Evolutionary conservation across 1,140 invertebrate genomes (phyloP), one percentile per base, ranked within the genome.

Genomic region (Daktulosphaira vitifoliae): DNA sequence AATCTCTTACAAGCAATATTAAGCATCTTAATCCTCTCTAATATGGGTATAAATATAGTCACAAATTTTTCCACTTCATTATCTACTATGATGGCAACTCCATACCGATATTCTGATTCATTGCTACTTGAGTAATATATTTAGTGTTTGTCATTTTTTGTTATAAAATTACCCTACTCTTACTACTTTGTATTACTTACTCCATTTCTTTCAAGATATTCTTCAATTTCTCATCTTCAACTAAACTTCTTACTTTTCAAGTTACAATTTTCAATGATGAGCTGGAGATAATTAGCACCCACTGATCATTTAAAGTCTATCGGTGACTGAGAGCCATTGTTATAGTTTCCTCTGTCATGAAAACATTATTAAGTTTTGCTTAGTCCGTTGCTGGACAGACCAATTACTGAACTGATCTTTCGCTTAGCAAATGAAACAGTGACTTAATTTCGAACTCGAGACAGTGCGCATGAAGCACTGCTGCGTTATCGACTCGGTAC

Each of bases 31-130:
- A 69, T 16, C 37, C 70, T 65, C 25, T 69, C 65, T 37, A 59
- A 67, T 37, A 54, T 3, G 13, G 65, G 51, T n/a, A 65, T n/a
- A 46, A 65, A 39, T 18, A 20, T 25, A 25, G 15, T 20, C 22
- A 65, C 20, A 16, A 33, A 23, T 37, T 65, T 42, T n/a, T 44
- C 22, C 11, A n/a, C n/a, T n/a, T n/a, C n/a, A n/a, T n/a, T n/a
- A n/a, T n/a, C n/a, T n/a, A 68, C 39, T 22, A 70, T 64, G 25
- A 70, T 65, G n/a, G 44, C 67, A 42, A 68, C 52, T 5, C 67
- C 68, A 67, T 68, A 65, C 23, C 25, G 22, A 49, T 66, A 66
- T 7, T 56, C 66, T 37, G 67, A 65, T 22, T 65, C 48, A 22
- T 22, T 29, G 33, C 13, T 15, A 4, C 59, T 20, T 9, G 38